Evolutionary conservation across 1,140 invertebrate species (phyloP).

Genomic region (Heliconius hermathena): DNA sequence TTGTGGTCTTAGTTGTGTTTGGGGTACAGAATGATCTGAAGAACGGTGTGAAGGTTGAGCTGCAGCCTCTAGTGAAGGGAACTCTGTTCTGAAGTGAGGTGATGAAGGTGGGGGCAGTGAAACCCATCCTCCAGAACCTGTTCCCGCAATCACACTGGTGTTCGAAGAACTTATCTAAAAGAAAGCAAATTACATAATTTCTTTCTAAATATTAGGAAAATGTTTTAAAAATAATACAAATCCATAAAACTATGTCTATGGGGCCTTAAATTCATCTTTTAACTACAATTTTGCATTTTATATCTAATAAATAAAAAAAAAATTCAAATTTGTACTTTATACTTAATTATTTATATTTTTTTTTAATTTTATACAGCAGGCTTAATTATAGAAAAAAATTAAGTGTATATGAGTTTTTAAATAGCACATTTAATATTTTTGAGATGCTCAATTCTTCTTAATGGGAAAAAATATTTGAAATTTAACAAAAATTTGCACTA

Average conservation of each 20-base stretch:
- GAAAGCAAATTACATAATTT: neutral
- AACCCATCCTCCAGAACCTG: constrained; percentile 80
- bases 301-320: too few relatives aligned
- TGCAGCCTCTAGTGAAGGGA: constrained; percentile 86
- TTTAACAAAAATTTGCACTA: neutral
- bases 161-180: constrained; percentile 62
- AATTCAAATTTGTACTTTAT: too few relatives aligned
- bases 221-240: neutral
- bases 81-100: constrained; percentile 92
- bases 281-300: too few relatives aligned
- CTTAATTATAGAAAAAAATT: too few relatives aligned
- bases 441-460: too few relatives aligned
- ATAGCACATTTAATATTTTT: too few relatives aligned
- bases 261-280: too few relatives aligned
- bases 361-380: too few relatives aligned
- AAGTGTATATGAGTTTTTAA: too few relatives aligned
- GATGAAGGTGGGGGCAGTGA: constrained; percentile 86
- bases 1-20: constrained; percentile 79
- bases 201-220: neutral
- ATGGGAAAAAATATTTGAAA: too few relatives aligned
- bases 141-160: constrained; percentile 63
- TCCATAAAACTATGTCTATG: too few relatives aligned
- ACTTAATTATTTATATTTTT: too few relatives aligned
- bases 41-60: constrained; percentile 75
- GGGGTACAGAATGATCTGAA: constrained; percentile 63